Base-by-base conservation (phyloP, 2,113 vertebrate genomes). In the Lepus europaeus region DNA sequence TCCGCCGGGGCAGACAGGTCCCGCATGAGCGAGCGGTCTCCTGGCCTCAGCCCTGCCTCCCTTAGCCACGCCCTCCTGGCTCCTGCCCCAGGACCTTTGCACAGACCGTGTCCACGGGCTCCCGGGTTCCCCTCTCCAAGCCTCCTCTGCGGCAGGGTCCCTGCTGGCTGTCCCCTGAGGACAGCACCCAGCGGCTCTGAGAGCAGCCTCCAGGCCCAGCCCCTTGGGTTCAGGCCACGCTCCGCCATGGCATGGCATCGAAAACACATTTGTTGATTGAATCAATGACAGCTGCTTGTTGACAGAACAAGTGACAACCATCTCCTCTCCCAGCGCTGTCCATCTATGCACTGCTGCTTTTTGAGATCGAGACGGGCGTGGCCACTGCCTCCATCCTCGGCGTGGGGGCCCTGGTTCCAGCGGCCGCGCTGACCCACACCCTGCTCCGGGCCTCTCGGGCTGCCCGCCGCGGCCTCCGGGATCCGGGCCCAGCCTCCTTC, bases 291-390 rank as follows among this genome's bases (percentile, higher is more conserved):
- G 3, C 56, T 2, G 6, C 49, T 72, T 22, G 0, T 16, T 51
- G 90, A 74, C 5, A 51, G 76, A 89, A 8, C 93, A 49, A 96
- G 11, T 12, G 31, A 76, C 22, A 27, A 16, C 22, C 5, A 0
- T 66, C 92, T 93, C 63, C 51, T 87, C 83, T 33, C 73, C 25
- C 97, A 99, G 98, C 98, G 0, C 98, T 99, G 76, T 99, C 98
- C 93, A 98, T 99, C 82, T 99, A 99, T 56, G 98, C 99, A 98
- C 98, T 99, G 95, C 98, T 99, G 95, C 98, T 99, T 61, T 99
- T 99, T 23, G 98, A 99, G 77, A 97, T 97, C 0, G 98, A 99
- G 97, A 98, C 99, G 0, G 99, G 98, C 0, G 99, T 99, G 0
- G 98, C 99, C 13, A 97, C 99, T 0, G 98, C 99, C 2, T 99